Percentiles rank a stretch among this genome's conserved stretches.
Conservation (phyloP, 2,888 invertebrate genomes). For the Heteropelma amictum region DNA sequence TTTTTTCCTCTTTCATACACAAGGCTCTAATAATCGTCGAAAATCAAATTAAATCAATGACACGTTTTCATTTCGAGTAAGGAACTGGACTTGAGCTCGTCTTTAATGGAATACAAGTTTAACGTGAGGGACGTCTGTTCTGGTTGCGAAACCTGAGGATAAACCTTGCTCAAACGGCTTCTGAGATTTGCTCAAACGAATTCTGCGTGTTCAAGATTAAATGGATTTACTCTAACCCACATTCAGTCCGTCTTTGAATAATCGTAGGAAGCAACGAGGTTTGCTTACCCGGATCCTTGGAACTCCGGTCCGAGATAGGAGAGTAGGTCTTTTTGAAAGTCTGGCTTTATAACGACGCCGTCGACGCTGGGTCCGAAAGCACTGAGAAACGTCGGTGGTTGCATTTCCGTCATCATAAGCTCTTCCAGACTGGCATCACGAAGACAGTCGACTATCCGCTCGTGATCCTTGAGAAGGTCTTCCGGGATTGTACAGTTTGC, state of each 20-base stretch:
- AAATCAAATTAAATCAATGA: too few species aligned
- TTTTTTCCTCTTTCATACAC: too few species aligned
- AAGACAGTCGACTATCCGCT: slow-evolving; percentile 90
- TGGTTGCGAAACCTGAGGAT: background rate
- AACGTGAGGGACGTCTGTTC: background rate
- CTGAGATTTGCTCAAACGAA: slow-evolving; percentile 14
- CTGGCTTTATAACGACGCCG: slow-evolving; percentile 94
- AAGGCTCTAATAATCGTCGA: too few species aligned
- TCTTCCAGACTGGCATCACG: slow-evolving; percentile 87
- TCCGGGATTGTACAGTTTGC: slow-evolving; percentile 91
- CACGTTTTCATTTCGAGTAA: too few species aligned
- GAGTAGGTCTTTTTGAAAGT: slow-evolving; percentile 89
- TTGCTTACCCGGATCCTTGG: slow-evolving; percentile 74
- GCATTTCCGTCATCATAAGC: slow-evolving; percentile 86
- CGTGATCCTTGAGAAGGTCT: slow-evolving; percentile 89
- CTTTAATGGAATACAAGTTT: too few species aligned
- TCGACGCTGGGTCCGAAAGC: slow-evolving; percentile 96
- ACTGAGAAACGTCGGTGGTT: slow-evolving; percentile 89
- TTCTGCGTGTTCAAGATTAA: background rate
- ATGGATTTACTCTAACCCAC: background rate
- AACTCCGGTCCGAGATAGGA: slow-evolving; percentile 81
- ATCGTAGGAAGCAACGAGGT: background rate
- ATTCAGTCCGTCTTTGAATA: background rate
- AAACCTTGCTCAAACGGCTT: background rate
- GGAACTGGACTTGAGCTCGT: too few species aligned